Base-by-base conservation (phyloP, 2,113 vertebrate species). In the Notothenia rossii region DNA sequence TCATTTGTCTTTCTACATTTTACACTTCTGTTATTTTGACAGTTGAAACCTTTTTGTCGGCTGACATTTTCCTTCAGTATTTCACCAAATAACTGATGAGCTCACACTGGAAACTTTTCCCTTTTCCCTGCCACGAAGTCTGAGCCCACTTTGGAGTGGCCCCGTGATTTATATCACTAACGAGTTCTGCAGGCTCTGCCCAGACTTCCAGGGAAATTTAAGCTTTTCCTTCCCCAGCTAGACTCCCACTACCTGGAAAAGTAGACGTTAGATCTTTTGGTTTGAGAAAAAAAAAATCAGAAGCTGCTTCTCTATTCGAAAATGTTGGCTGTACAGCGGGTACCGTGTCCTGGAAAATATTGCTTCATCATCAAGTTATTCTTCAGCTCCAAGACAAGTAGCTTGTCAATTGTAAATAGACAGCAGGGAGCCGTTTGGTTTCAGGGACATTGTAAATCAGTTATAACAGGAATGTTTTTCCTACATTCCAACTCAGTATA, bases 31-130 rank as follows among this genome's bases (percentile, higher is more conserved):
- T 86, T 88, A 83, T 89, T 90, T 87, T 74, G 72, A 72, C 82
- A 56, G 72, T 82, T 88, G 43, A 40, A 65, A 33, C 72, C 59
- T 75, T 83, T 58, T 79, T 83, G 75, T 61, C 64, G 56, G 65
- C 87, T 92, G 88, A 86, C 87, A 92, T 93, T 95, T 94, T 94
- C 91, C 92, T 74, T 88, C 77, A 84, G 74, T 93, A 86, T 91
- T 94, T 90, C 71, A 91, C 85, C 70, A 87, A 94, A 94, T 90
- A 93, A 92, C 88, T 93, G 88, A 96, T 97, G 93, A 96, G 85
- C 89, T 96, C 94, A 96, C 79, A 79, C 67, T 95, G 95, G 95
- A 96, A 96, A 95, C 75, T 95, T 95, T 95, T 93, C 89, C 84
- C 51, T 78, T 87, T 83, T 82, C 82, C 83, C 77, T 90, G 88